These are phyloP conservation scores for Pithys albifrons DNA, from an alignment of 2,113 vertebrate species.

Conservation along the genomic window DNA sequence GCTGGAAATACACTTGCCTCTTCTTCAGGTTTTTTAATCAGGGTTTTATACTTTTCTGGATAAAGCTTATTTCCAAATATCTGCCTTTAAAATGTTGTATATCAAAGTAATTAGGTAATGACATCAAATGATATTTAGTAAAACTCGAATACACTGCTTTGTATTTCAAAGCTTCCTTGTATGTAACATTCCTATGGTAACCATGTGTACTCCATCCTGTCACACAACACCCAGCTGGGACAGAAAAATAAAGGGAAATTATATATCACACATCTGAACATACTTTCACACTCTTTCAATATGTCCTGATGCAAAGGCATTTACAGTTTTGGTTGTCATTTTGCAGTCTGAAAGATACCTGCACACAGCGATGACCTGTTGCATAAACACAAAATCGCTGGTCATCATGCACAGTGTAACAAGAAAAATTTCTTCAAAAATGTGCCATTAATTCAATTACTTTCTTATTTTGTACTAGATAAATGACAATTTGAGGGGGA, in stretches of 20 bases:
- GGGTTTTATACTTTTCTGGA: neutral
- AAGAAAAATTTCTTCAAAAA: neutral
- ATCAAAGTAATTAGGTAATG: neutral
- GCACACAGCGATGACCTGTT: neutral
- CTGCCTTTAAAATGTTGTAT: neutral
- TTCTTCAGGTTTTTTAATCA: neutral
- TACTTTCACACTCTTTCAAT: neutral
- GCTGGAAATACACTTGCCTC: neutral
- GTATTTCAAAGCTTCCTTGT: neutral
- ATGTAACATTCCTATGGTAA: neutral
- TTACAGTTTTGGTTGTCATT: neutral
- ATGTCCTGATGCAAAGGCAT: neutral
- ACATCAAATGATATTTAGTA: neutral
- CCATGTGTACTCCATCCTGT: neutral
- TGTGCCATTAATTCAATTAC: neutral
- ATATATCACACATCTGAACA: neutral
- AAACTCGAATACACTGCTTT: neutral
- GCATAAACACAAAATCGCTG: fast-evolving
- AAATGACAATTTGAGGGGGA: neutral
- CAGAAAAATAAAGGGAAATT: neutral
- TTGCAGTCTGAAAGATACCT: neutral
- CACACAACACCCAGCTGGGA: neutral
- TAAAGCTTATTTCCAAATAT: neutral
- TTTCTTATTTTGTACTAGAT: neutral
- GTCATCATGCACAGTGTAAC: neutral